Base-by-base conservation (phyloP, 1,140 invertebrate species). In the Pogonomyrmex barbatus region DNA sequence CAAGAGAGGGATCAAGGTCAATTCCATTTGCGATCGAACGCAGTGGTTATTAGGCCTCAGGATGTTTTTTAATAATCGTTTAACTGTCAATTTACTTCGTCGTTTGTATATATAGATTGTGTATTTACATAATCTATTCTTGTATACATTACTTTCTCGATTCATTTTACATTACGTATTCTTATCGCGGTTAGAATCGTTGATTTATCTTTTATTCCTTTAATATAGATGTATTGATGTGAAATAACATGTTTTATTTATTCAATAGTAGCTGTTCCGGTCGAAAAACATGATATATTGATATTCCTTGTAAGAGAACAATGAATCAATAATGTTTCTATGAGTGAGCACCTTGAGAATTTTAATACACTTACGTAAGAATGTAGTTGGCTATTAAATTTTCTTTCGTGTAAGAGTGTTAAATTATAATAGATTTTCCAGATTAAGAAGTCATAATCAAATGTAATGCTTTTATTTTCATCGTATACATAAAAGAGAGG, bases 1-100 rank as follows among this genome's bases (percentile, higher is more conserved):
- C 52, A 58, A 17, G 30, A 78, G 82, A 63, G 68, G 56, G 86
- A 90, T 88, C 86, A 90, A 90, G 89, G 89, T 88, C 87, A 68
- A 83, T 83, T 63, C 58, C 77, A 88, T 86, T 81, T 58, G 36
- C 56, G 79, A 90, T 90, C 70, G 56, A 85, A 89, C 85, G 58
- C 50, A 33, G 39, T 77, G 10, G 58, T 82, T 77, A 85, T 85
- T 90, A 90, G 77, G 58, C 50, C 4, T 58, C 54, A 33, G 75
- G 68, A 76, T 71, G 45, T 60, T 77, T 87, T 83, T 78, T 65
- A 88, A 85, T 76, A 42, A 54, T 52, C 62, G 12, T 76, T 76
- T 52, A 56, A 79, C 2, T 36, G 24, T 79, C 68, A 65, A 62
- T 90, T 52, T 58, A 10, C 33, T n/a, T 63, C 54, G n/a, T 67